Conservation (phyloP, 1,140 invertebrate species). For the Araneus ventricosus region DNA sequence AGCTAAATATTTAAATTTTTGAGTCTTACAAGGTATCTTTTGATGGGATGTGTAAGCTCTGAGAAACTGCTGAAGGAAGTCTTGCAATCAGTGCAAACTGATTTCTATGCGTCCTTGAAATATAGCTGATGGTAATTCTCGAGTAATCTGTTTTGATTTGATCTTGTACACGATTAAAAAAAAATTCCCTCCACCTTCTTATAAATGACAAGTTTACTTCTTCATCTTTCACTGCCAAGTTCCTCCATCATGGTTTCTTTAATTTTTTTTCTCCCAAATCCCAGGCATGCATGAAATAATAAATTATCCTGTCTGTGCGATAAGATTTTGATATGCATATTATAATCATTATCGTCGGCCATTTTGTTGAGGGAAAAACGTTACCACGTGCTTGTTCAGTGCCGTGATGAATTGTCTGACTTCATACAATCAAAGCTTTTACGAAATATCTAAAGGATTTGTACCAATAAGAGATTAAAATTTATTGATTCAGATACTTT, state of each 20-base stretch:
- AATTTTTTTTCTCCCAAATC: constrained; percentile 7
- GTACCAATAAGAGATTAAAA: background rate
- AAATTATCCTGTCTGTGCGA: constrained; percentile 61
- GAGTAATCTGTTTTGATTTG: constrained; percentile 29
- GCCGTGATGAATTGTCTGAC: constrained; percentile 37
- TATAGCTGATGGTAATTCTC: background rate
- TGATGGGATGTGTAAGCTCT: too few species aligned
- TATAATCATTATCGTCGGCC: constrained; percentile 62
- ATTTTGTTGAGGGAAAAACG: constrained; percentile 41
- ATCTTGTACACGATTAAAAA: background rate
- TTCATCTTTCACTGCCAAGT: constrained; percentile 57
- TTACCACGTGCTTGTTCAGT: constrained; percentile 44
- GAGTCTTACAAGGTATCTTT: too few species aligned
- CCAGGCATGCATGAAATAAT: constrained; percentile 68
- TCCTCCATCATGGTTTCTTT: background rate
- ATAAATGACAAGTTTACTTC: constrained; percentile 44
- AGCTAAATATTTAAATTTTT: too few species aligned
- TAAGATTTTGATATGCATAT: constrained; percentile 72
- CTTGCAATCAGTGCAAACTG: background rate
- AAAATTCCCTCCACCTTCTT: background rate
- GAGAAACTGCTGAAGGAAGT: background rate
- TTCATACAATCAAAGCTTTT: background rate
- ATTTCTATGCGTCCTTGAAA: constrained; percentile 28
- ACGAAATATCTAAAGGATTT: background rate
- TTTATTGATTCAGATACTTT: too few species aligned